Evolutionary conservation across 1,140 invertebrate genomes (phyloP), one percentile per base, ranked within the genome.

Genomic region (Plutomurus gul): DNA sequence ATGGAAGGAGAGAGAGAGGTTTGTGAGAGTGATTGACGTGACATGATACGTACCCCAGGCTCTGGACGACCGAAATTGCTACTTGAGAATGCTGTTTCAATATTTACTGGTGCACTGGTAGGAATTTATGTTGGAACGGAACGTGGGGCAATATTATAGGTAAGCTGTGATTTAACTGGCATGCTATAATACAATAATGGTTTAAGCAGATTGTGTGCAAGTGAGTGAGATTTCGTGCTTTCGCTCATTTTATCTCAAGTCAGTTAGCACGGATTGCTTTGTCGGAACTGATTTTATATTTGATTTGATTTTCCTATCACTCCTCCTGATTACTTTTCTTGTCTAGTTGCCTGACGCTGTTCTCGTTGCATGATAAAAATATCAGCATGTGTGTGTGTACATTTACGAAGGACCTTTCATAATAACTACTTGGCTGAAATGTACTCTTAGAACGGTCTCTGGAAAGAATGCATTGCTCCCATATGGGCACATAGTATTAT

Each of bases 241-340:
- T 65, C 56, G 27, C 36, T 1, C 27, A 16, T 33, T 65, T 65
- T 65, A 65, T 65, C 56, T 65, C 56, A 65, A 65, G 56, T 65
- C 56, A 65, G 56, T 65, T 65, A 65, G 56, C 56, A 65, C 56
- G 56, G 56, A 65, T 33, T 27, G 27, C 56, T 65, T 65, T 65
- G 56, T 65, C 56, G 56, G 56, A 65, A 65, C 56, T 65, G 25
- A 65, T 65, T 65, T 65, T 65, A 65, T 65, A 65, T 65, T 65
- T 65, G 56, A 65, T 65, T 65, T 65, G 30, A 65, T 65, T 65
- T 65, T 65, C 56, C 56, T 65, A 33, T 30, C 56, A 25, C 56
- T 65, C 56, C 56, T 65, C 56, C 56, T 65, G 56, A 65, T 65
- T 65, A 65, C 56, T 65, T 65, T 65, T 65, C 56, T 65, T 65